These are phyloP conservation scores for Formica aserva DNA, from an alignment of 2,888 invertebrate genomes.

Conservation along the genomic window DNA sequence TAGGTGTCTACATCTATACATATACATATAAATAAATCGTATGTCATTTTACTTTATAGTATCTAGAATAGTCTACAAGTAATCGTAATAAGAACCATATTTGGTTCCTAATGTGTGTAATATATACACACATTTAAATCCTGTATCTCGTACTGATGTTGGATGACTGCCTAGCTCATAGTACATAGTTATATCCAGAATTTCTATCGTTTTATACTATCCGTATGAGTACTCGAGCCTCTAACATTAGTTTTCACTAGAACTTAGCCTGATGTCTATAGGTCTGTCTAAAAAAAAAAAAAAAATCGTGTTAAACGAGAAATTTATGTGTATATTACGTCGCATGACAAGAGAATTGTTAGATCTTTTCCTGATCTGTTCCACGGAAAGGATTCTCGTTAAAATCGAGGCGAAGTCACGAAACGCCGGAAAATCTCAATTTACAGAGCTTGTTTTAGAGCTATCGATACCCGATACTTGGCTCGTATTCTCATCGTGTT, in stretches of 20 bases:
- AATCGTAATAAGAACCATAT: constrained; percentile 72
- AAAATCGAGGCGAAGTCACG: constrained; percentile 33
- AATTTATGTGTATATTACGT: constrained; percentile 59
- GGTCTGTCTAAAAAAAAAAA: constrained; percentile 49
- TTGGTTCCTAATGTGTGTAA: constrained; percentile 67
- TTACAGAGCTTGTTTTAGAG: constrained; percentile 28
- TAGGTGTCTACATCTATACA: constrained; percentile 13
- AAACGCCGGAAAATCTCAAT: constrained; percentile 31
- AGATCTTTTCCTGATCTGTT: constrained; percentile 48
- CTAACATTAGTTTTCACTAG: constrained; percentile 81
- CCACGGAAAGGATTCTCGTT: constrained; percentile 46
- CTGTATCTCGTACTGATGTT: constrained; percentile 82
- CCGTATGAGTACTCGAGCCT: constrained; percentile 73
- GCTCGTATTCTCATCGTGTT: constrained; percentile 39
- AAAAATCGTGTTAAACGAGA: constrained; percentile 23
- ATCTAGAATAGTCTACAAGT: constrained; percentile 78
- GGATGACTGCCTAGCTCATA: constrained; percentile 85
- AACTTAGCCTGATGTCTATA: constrained; percentile 74
- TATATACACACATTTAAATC: constrained; percentile 68
- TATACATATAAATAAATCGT: constrained; percentile 61
- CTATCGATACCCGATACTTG: constrained; percentile 41
- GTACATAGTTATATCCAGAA: constrained; percentile 79
- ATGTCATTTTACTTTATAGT: constrained; percentile 68
- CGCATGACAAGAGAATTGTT: constrained; percentile 54
- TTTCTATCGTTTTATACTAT: constrained; percentile 73